Evolutionary conservation across 2,797 vertebrate species (phyloP), one percentile per base, ranked within the genome.

Genomic region (Xiphophorus birchmanni): DNA sequence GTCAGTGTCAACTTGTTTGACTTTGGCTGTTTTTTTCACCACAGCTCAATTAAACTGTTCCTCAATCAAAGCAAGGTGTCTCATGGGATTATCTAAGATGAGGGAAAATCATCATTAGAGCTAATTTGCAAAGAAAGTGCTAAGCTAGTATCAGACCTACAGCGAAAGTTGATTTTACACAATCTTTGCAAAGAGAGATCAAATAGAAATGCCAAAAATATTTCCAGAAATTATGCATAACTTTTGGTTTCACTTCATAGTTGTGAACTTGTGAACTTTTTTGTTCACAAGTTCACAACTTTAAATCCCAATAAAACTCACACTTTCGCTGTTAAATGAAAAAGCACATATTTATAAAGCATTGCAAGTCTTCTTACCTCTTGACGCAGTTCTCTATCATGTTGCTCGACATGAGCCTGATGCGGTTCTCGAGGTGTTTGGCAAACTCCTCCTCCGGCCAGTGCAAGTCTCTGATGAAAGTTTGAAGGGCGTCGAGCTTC

Each of bases 351-450:
- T 69, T 26, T 26, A 44, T 69, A 69, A 69, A 72, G 42, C 42
- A 72, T 13, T 72, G 11, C n/a, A 72, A 44, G 69, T 45, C 23
- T n/a, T 71, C 80, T 79, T 88, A 99, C 99, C 99, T 97, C 93
- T 99, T 99, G 90, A 99, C 99, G 81, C 98, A 99, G 88, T 97
- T 99, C 93, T 99, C 98, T 1, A 99, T 99, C 99, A 99, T 99
- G 95, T 99, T 98, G 90, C 98, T 99, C 0, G 98, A 98, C 98
- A 99, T 99, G 78, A 99, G 96, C 94, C 98, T 96, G 86, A 99
- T 96, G 86, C 98, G 97, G 86, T 97, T 98, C 91, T 99, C 98
- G 12, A 99, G 95, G 92, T 99, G 98, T 85, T 99, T 99, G 88
- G 97, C 98, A 86, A 99, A 99, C 93, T 99, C 98, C 76, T 99